Base-by-base conservation (phyloP, 1,140 invertebrate species). In the Cotesia chilonis region DNA sequence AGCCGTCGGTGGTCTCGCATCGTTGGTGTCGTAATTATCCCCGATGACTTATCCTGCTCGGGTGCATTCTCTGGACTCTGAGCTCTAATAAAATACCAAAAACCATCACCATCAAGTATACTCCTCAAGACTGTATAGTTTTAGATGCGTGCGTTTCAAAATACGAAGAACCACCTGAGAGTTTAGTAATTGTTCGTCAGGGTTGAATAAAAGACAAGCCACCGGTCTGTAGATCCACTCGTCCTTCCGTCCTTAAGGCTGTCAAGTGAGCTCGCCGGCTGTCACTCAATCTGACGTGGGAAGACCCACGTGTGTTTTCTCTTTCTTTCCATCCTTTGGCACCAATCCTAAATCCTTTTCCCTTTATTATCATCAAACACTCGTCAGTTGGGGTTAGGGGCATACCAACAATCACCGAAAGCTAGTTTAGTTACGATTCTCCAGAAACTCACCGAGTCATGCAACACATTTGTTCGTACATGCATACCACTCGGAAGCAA, bases 141-240 rank as follows among this genome's bases (percentile, higher is more conserved):
- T 9, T 28, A 51, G 55, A 28, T 63, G 60, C 60, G 66, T 63
- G 71, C 71, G 65, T 55, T 70, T 67, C 66, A 14, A 60, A 59
- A 65, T 54, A 20, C 10, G 54, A 67, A 75, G 59, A 71, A 71
- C 51, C 36, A 71, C 51, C 41, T 74, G 65, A 51, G 54, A n/a
- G 60, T 47, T 73, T 65, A 63, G 84, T 87, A 86, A 87, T 87
- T 86, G 85, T 84, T 86, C 82, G 85, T 81, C 80, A 83, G 78
- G 81, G 77, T 79, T 87, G 84, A 86, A 87, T 87, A 87, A 87
- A 86, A 86, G 82, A 87, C 82, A 84, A 83, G 85, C 84, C 85
- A 85, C 82, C 82, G 83, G 83, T 84, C 79, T 71, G 80, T 78
- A 79, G 74, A 74, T 68, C 41, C 60, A 55, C 59, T 66, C 66